Base-by-base conservation (phyloP, 2,113 vertebrate genomes). In the Hystrix cristata region DNA sequence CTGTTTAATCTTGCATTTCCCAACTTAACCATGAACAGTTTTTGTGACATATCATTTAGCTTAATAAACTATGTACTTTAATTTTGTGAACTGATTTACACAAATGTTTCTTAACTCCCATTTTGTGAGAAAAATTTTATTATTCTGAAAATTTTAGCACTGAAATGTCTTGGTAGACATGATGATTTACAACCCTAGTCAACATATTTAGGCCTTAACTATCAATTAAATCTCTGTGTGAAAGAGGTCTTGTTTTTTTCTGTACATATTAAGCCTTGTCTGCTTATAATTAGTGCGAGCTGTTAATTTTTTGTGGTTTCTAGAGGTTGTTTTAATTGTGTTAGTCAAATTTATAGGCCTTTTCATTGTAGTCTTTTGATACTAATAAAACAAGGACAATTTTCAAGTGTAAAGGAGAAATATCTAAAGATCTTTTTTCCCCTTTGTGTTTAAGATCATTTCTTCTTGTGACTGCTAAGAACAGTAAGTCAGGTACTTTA, bases 231-330 rank as follows among this genome's bases (percentile, higher is more conserved):
- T 94, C 43, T 82, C 64, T 78, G 5, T 94, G 72, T 53, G n/a
- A 87, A 92, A 79, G 64, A 82, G 57, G 25, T 12, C 83, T 96
- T 90, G 93, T 94, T 59, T 91, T 91, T 94, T 87, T 92, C 1
- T 69, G 1, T 79, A 34, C 12, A 81, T 43, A 29, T 34, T 3
- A 55, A 65, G 21, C 14, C 51, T 38, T 86, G 48, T 81, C 59
- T 93, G 34, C 78, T 88, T 95, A 31, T 72, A 62, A 87, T 86
- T 87, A 92, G 55, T 92, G n/a, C 18, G 31, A 87, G 38, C 21
- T 94, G 15, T 81, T 81, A 11, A 48, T 83, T 71, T 90, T 95
- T 83, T 69, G 71, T 76, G 57, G 14, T 53, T 93, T 94, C 65
- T 80, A 16, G 67, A 81, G 43, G 1, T 82, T 55, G 7, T 96